Evolutionary conservation across 2,113 vertebrate genomes (phyloP).

Genomic region (Ammodytes dubius): DNA sequence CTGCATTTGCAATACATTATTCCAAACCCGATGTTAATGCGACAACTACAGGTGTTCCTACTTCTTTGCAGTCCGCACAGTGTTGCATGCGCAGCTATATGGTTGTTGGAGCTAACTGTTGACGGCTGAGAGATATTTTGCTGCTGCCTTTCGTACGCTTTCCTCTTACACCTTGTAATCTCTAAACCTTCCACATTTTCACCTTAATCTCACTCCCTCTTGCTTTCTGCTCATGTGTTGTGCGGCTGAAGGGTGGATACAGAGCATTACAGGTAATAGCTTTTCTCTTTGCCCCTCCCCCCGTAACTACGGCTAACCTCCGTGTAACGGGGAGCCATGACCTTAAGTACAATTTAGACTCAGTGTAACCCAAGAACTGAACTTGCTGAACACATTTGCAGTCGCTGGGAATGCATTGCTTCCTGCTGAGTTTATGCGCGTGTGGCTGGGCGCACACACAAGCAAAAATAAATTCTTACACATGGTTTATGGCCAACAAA

Average conservation of each 20-base stretch:
- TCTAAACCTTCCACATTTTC: slow-evolving; percentile 63
- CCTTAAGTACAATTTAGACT: slow-evolving; percentile 37
- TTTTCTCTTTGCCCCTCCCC: slow-evolving; percentile 63
- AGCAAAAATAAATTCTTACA: slow-evolving; percentile 10
- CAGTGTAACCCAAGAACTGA: slow-evolving; percentile 26
- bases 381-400: slow-evolving; percentile 32
- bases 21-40: not conserved
- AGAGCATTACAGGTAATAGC: slow-evolving; percentile 97
- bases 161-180: slow-evolving; percentile 45
- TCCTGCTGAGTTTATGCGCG: slow-evolving; percentile 24
- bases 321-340: slow-evolving; percentile 58
- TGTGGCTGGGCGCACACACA: not conserved
- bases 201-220: slow-evolving; percentile 80
- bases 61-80: slow-evolving; percentile 12
- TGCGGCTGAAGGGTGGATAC: slow-evolving; percentile 97
- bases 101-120: slow-evolving; percentile 42
- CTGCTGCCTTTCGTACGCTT: slow-evolving; percentile 55
- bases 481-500: not conserved
- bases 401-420: slow-evolving; percentile 37
- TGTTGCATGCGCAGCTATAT: slow-evolving; percentile 50
- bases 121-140: slow-evolving; percentile 53
- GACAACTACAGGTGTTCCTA: not conserved
- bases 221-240: slow-evolving; percentile 85
- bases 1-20: not conserved
- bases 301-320: slow-evolving; percentile 80